Percentiles rank a stretch among this genome's conserved stretches.
These are phyloP conservation scores for Enteromius unitaeniatus DNA, from an alignment of 2,797 vertebrate genomes.

Conservation along the genomic window DNA sequence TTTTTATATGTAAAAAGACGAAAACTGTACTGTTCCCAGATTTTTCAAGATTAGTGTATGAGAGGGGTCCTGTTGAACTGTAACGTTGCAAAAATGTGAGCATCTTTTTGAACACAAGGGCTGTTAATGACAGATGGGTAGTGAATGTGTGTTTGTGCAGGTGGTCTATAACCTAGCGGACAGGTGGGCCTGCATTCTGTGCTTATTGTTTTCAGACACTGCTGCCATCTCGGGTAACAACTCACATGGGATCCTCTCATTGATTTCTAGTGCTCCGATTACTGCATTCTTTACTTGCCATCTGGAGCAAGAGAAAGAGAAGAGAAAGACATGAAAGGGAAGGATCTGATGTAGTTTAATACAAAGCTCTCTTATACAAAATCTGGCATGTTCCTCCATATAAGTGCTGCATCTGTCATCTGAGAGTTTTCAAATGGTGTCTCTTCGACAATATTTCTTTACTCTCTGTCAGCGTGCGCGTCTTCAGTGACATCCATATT, in stretches of 20 bases:
- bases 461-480: background rate
- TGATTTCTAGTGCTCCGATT: constrained; percentile 17
- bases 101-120: constrained; percentile 23
- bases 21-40: background rate
- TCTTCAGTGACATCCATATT: constrained; percentile 1
- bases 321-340: background rate
- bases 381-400: background rate
- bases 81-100: background rate
- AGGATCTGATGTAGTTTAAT: constrained; percentile 1
- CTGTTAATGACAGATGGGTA: constrained; percentile 36
- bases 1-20: background rate
- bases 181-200: constrained; percentile 26
- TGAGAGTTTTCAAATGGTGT: background rate
- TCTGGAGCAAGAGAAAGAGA: constrained; percentile 26
- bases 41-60: background rate
- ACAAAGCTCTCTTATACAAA: constrained; percentile 22
- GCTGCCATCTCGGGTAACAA: constrained; percentile 40
- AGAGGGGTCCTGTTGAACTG: background rate
- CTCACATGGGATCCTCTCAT: constrained; percentile 27
- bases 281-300: constrained; percentile 43
- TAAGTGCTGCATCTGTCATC: background rate
- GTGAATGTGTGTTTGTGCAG: constrained; percentile 36
- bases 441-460: background rate
- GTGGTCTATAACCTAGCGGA: constrained; percentile 14
- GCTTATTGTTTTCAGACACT: constrained; percentile 27